A percentile compares a stretch with the other conserved stretches of the same genome.
Conservation (phyloP, 2,113 vertebrate species). For the Burhinus bistriatus region DNA sequence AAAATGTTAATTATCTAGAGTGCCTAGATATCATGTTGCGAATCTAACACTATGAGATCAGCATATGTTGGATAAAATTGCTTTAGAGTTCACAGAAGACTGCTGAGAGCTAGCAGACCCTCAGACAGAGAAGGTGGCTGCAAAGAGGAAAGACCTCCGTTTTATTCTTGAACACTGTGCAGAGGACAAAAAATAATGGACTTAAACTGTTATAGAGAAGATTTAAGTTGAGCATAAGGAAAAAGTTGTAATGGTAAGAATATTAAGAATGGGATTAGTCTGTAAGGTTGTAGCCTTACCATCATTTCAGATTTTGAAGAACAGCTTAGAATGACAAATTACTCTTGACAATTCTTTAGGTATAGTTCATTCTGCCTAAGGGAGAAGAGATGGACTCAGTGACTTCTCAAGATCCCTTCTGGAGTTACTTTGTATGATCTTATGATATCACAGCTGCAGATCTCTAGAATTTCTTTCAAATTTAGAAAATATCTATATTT, state of each 20-base stretch:
- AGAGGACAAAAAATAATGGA: neutral
- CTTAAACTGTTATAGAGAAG: neutral
- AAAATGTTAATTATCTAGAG: neutral
- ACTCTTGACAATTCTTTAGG: conserved; percentile 29
- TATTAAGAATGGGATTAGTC: neutral
- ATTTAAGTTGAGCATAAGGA: neutral
- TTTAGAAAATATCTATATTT: neutral
- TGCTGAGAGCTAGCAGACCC: neutral
- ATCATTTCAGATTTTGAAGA: neutral
- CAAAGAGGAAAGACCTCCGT: neutral
- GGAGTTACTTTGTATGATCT: neutral
- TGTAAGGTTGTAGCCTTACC: neutral
- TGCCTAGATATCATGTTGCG: neutral
- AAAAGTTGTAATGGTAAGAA: neutral
- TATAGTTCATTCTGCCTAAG: neutral
- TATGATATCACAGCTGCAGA: neutral
- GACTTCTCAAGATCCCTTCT: neutral
- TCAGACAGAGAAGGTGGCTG: neutral
- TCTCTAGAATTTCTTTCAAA: neutral
- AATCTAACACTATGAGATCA: neutral
- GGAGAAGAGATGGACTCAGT: neutral
- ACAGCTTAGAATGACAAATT: conserved; percentile 20
- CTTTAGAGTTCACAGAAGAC: neutral
- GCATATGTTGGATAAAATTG: neutral
- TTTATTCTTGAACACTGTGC: neutral